Evolutionary conservation across 2,113 vertebrate genomes (phyloP).

Genomic region (Limanda limanda): DNA sequence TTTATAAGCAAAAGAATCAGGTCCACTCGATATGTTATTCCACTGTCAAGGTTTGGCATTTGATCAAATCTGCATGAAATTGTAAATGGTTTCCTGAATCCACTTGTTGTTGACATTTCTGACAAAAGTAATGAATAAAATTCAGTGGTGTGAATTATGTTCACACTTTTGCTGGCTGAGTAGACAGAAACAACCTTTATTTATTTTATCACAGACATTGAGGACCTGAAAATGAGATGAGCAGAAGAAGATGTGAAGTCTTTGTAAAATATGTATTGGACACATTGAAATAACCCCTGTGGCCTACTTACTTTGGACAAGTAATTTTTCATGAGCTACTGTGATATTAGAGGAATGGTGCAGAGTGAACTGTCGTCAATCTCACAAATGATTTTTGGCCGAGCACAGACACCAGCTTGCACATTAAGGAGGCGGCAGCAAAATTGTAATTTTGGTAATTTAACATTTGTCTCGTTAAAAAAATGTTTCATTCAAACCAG

Average conservation of each 20-base stretch:
- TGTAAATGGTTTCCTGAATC: background rate
- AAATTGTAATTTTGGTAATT: background rate
- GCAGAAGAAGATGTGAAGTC: background rate
- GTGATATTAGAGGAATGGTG: background rate
- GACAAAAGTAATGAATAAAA: background rate
- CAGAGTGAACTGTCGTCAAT: background rate
- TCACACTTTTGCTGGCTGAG: background rate
- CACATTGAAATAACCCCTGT: background rate
- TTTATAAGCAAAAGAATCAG: background rate
- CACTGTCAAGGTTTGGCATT: background rate
- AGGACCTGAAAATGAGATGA: background rate
- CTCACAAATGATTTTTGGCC: background rate
- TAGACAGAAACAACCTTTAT: background rate
- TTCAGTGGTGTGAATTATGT: background rate
- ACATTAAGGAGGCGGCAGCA: conserved; percentile 5
- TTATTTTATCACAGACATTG: background rate
- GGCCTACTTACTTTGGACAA: background rate
- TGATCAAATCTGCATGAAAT: background rate
- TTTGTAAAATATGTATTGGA: background rate
- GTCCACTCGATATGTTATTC: background rate
- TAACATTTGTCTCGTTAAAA: background rate
- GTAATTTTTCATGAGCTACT: background rate
- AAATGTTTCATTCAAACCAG: background rate
- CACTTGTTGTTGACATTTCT: background rate
- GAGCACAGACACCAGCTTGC: conserved; percentile 1